Evolutionary conservation across 1,140 invertebrate species (phyloP).

Genomic region (Drosophila truncata): DNA sequence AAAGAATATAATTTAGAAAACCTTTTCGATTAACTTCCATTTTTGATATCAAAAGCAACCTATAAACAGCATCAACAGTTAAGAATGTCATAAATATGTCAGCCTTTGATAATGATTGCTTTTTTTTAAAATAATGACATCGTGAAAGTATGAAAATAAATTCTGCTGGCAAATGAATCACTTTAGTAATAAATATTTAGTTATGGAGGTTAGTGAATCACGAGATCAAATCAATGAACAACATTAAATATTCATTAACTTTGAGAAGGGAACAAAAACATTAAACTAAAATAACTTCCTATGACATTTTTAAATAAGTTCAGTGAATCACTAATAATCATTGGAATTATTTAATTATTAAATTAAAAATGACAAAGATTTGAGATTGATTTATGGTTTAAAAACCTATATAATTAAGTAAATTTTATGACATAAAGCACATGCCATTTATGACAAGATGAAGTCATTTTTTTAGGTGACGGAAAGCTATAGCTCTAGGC

Average conservation of each 20-base stretch:
- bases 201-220: conserved; percentile 9
- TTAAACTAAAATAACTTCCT: too few relatives aligned
- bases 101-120: background rate
- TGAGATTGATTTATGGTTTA: background rate
- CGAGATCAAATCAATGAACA: background rate
- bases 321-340: background rate
- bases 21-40: too few relatives aligned
- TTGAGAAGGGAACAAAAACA: background rate
- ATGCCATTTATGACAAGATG: background rate
- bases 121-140: background rate
- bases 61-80: background rate
- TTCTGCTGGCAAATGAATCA: conserved; percentile 10
- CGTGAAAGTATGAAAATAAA: conserved; percentile 1
- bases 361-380: background rate
- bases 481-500: background rate
- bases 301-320: background rate
- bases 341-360: background rate
- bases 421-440: background rate
- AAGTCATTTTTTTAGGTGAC: background rate
- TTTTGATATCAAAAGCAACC: too few relatives aligned
- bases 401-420: background rate
- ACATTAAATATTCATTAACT: conserved; percentile 5
- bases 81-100: background rate
- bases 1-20: too few relatives aligned
- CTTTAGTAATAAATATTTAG: conserved; percentile 1